Evolutionary conservation across 2,113 vertebrate species (phyloP).

Genomic region (Tringa solitaria): DNA sequence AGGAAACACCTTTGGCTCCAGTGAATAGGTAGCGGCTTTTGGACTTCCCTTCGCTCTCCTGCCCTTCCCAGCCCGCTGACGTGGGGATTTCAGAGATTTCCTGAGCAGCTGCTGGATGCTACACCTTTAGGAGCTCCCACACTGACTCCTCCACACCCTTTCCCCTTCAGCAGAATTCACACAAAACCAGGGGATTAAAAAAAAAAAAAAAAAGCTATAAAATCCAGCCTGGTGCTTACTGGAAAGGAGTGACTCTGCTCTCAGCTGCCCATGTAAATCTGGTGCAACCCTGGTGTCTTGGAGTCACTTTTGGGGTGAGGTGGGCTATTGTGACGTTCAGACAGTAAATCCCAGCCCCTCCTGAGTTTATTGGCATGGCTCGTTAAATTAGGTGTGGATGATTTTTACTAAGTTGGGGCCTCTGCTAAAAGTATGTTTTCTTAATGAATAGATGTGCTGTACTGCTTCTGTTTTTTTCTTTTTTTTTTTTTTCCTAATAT

Average conservation of each 20-base stretch:
- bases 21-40: not conserved
- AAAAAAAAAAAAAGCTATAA: not conserved
- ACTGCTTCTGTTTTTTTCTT: not conserved
- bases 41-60: not conserved
- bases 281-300: not conserved
- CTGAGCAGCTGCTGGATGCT: conserved; percentile 52
- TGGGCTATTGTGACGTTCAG: not conserved
- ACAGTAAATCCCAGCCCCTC: not conserved
- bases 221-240: not conserved
- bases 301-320: not conserved
- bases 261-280: not conserved
- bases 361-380: not conserved
- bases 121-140: conserved; percentile 25
- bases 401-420: not conserved
- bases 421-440: not conserved
- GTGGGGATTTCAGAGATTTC: conserved; percentile 35
- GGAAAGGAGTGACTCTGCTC: not conserved
- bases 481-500: too few species aligned
- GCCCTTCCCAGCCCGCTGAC: not conserved
- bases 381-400: not conserved
- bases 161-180: conserved; percentile 36
- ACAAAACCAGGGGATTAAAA: not conserved
- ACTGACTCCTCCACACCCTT: conserved; percentile 45
- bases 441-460: not conserved
- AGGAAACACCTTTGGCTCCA: conserved; percentile 50